A percentile compares a stretch with the other conserved stretches of the same genome.
phyloP scores from a whole-genome alignment of 2,888 invertebrate genomes.

The Nymphalis urticae region DNA sequence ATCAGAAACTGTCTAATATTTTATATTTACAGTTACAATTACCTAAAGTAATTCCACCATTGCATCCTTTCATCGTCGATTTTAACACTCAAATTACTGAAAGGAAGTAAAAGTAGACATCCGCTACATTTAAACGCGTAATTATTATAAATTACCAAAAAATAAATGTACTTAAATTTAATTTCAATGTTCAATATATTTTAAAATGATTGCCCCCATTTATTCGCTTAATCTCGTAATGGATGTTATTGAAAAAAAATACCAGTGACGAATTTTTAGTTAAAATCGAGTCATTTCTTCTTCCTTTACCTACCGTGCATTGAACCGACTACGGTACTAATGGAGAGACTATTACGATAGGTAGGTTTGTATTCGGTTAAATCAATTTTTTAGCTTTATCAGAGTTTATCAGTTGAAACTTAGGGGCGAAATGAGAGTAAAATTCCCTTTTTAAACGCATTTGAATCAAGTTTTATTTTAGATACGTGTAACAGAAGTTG shows the following conservation, averaged over 20 bases:
- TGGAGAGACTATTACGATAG: no score
- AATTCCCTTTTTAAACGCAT: no score
- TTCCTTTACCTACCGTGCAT: no score
- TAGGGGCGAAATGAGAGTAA: no score
- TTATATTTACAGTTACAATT: constrained; percentile 1
- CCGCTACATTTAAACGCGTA: constrained; percentile 11
- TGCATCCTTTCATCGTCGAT: constrained; percentile 14
- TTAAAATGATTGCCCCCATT: background rate
- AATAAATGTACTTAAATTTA: constrained; percentile 10
- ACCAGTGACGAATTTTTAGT: no score
- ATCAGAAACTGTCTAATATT: background rate
- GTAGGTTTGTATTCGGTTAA: no score
- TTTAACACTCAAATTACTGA: constrained; percentile 9
- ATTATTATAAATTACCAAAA: constrained; percentile 6
- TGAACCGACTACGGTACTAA: no score
- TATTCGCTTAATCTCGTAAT: background rate
- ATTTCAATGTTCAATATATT: background rate
- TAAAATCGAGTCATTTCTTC: no score
- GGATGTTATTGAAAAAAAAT: background rate
- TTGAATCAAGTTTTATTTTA: no score
- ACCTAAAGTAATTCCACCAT: constrained; percentile 5
- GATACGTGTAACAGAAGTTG: no score
- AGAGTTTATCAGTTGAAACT: no score
- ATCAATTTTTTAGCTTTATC: no score
- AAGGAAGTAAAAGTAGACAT: constrained; percentile 28